Evolutionary conservation across 1,140 invertebrate species (phyloP), one percentile per base, ranked within the genome.

Genomic region (Nasonia longicornis): DNA sequence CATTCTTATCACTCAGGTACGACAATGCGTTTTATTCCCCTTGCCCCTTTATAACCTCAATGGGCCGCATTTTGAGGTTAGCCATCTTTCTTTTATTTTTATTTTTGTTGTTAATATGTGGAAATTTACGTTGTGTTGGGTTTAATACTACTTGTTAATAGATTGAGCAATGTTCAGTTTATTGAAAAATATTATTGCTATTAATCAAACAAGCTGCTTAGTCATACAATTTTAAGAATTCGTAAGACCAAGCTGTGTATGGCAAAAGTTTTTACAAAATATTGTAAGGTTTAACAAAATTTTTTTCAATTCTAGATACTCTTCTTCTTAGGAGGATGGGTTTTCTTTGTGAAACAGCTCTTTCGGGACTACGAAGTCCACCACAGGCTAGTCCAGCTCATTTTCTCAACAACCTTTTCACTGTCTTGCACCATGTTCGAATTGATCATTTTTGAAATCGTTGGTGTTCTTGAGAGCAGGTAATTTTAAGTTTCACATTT

Each of bases 391-490:
- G 97, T 99, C 10, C 97, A 99, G 88, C 91, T 99, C 3, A 97
- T 99, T 86, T 99, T 99, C 90, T 98, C 98, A 0, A 93, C 96
- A 8, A 99, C 98, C 64, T 98, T 99, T 90, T 96, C 98, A 7
- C 91, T 99, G 3, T 99, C 98, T 20, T 99, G 98, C 88, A 99
- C 97, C 7, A 98, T 99, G 97, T 99, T 99, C 92, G 98, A 99
- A 89, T 92, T 99, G 35, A 99, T 99, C 82, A 99, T 99, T 89
- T 99, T 99, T 93, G 99, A 99, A 93, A 99, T 99, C 87, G 91
- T 99, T 74, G 98, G 96, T 67, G 94, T 99, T 83, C 91, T 99
- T 79, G 96, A 98, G 88, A 92, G 94, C 85, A 95, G 92, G 95
- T 95, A 91, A 78, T 81, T 81, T 77, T 82, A 84, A 77, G 75